These are phyloP conservation scores for Neosalanx taihuensis DNA, from an alignment of 2,797 vertebrate species.

Conservation along the genomic window DNA sequence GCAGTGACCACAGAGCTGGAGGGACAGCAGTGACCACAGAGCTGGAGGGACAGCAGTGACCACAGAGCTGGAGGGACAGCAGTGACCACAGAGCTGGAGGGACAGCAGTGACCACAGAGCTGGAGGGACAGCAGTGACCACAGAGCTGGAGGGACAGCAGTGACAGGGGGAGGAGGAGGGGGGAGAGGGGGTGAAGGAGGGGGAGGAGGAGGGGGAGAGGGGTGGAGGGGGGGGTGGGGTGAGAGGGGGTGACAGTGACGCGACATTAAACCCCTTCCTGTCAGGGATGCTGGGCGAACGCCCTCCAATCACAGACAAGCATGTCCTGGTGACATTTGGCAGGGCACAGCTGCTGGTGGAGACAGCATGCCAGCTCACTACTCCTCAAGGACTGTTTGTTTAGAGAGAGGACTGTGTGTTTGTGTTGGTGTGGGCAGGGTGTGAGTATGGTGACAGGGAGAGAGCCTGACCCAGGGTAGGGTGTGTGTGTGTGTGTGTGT, in stretches of 20 bases:
- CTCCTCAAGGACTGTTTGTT: slow-evolving; percentile 74
- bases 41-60: slow-evolving; percentile 59
- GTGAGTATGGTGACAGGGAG: slow-evolving; percentile 9
- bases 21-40: slow-evolving; percentile 29
- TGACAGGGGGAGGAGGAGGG: slow-evolving; percentile 58
- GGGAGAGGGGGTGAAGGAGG: neutral
- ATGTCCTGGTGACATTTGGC: slow-evolving; percentile 71
- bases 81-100: neutral
- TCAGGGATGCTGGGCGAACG: slow-evolving; percentile 64
- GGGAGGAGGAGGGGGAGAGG: slow-evolving; percentile 32
- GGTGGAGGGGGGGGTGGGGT: slow-evolving; percentile 12
- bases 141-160: slow-evolving; percentile 1
- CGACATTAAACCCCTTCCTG: slow-evolving; percentile 70
- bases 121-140: slow-evolving; percentile 32
- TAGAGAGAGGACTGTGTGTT: slow-evolving; percentile 25
- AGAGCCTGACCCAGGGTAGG: neutral
- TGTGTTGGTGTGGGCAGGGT: slow-evolving; percentile 11
- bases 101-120: slow-evolving; percentile 46
- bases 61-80: slow-evolving; percentile 33
- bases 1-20: slow-evolving; percentile 55
- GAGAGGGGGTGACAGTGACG: slow-evolving; percentile 68
- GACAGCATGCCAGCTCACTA: slow-evolving; percentile 72
- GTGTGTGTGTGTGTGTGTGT: slow-evolving; percentile 9
- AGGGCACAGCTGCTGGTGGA: slow-evolving; percentile 74
- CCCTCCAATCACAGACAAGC: slow-evolving; percentile 66